phyloP scores from a whole-genome alignment of 1,140 invertebrate species.

The Diprion similis region DNA sequence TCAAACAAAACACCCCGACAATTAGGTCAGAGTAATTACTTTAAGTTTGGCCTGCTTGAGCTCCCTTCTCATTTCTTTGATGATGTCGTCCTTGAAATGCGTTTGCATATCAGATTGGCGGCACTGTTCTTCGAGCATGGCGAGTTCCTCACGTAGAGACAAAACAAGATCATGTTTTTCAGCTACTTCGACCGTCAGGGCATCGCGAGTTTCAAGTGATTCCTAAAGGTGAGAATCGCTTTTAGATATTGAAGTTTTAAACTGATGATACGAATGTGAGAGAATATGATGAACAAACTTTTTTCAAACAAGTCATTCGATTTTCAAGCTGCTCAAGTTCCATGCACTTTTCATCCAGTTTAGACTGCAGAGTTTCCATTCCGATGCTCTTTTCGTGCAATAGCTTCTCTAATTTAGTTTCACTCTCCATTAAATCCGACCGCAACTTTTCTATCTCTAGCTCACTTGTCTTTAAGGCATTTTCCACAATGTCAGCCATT shows the following conservation, averaged over 20 bases:
- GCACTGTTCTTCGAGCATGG: slow-evolving; percentile 58
- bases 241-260: not conserved
- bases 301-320: slow-evolving; percentile 40
- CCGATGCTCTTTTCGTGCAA: slow-evolving; percentile 34
- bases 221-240: slow-evolving; percentile 39
- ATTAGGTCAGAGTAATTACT: slow-evolving; percentile 29
- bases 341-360: slow-evolving; percentile 42
- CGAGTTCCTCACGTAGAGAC: slow-evolving; percentile 51
- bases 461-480: slow-evolving; percentile 37
- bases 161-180: slow-evolving; percentile 59
- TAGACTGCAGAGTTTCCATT: slow-evolving; percentile 32
- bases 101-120: slow-evolving; percentile 56
- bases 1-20: too few relatives aligned
- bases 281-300: slow-evolving; percentile 42
- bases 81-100: slow-evolving; percentile 63
- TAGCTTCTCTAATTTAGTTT: slow-evolving; percentile 35
- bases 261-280: slow-evolving; percentile 14
- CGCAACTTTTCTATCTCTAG: slow-evolving; percentile 35
- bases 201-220: slow-evolving; percentile 53
- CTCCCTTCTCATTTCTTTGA: slow-evolving; percentile 63
- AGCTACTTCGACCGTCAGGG: slow-evolving; percentile 60
- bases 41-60: slow-evolving; percentile 46
- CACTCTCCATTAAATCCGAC: slow-evolving; percentile 36
- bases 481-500: slow-evolving; percentile 44
- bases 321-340: slow-evolving; percentile 37